Conservation (phyloP, 2,113 vertebrate genomes). For the Labeo rohita region DNA sequence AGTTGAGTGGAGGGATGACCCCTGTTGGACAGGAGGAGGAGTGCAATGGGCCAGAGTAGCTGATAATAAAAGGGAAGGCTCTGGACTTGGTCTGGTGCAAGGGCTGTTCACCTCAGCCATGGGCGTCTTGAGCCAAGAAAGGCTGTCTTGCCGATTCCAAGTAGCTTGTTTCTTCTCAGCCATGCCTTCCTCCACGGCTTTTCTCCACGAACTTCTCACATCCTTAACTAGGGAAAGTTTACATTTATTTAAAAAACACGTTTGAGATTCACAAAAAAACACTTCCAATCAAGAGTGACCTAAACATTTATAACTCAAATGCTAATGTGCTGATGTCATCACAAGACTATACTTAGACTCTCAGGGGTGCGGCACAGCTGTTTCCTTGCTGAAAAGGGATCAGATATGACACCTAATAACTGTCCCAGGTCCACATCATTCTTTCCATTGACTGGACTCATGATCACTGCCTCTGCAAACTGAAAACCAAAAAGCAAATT, state of each 20-base stretch:
- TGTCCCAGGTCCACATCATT: constrained; percentile 73
- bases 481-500: constrained; percentile 54
- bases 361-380: constrained; percentile 88
- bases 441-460: constrained; percentile 60
- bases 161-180: constrained; percentile 54
- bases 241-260: not conserved
- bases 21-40: constrained; percentile 52
- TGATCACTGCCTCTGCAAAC: constrained; percentile 80
- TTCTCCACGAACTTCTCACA: constrained; percentile 75
- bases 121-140: not conserved
- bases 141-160: constrained; percentile 4
- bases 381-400: constrained; percentile 83
- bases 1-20: constrained; percentile 44
- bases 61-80: not conserved
- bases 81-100: not conserved
- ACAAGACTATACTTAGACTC: constrained; percentile 81
- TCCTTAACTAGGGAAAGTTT: constrained; percentile 67
- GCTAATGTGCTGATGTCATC: not conserved
- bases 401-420: constrained; percentile 70
- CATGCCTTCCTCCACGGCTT: constrained; percentile 70
- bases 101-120: not conserved
- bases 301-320: not conserved
- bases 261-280: not conserved
- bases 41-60: not conserved
- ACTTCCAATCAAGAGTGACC: not conserved